phyloP scores from a whole-genome alignment of 2,113 vertebrate species.

The Xiphophorus maculatus region DNA sequence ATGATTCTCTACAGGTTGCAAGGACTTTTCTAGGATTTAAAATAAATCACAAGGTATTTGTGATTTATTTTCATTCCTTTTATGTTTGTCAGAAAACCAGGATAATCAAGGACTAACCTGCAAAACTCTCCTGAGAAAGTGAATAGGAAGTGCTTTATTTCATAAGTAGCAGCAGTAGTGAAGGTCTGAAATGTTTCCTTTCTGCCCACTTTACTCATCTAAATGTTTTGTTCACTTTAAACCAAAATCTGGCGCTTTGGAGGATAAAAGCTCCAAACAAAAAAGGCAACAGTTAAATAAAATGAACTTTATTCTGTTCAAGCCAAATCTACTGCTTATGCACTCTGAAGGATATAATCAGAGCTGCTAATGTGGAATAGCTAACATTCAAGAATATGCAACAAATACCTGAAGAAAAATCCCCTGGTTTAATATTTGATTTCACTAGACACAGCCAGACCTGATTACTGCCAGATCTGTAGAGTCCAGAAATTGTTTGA shows the following conservation, averaged over 20 bases:
- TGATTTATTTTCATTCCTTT: not conserved
- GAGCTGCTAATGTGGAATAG: too few species aligned
- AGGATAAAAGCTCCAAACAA: slow-evolving; percentile 13
- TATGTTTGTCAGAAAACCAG: not conserved
- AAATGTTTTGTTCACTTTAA: slow-evolving; percentile 9
- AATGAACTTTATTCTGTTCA: not conserved
- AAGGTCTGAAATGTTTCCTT: slow-evolving; percentile 10
- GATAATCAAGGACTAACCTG: slow-evolving; percentile 2
- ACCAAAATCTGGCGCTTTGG: not conserved
- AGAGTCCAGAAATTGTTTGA: too few species aligned
- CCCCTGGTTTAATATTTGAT: too few species aligned
- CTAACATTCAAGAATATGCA: too few species aligned
- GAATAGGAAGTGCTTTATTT: slow-evolving; percentile 8
- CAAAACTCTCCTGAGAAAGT: not conserved
- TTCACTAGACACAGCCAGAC: too few species aligned
- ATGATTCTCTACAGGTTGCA: not conserved
- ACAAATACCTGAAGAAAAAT: too few species aligned
- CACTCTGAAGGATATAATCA: too few species aligned
- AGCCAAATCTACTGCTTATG: too few species aligned
- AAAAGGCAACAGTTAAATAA: not conserved
- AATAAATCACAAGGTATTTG: not conserved
- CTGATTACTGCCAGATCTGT: too few species aligned
- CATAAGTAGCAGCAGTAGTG: not conserved
- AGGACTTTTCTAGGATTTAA: not conserved
- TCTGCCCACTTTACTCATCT: not conserved